Base-by-base conservation (phyloP, 1,140 invertebrate genomes). In the Tribolium madens region DNA sequence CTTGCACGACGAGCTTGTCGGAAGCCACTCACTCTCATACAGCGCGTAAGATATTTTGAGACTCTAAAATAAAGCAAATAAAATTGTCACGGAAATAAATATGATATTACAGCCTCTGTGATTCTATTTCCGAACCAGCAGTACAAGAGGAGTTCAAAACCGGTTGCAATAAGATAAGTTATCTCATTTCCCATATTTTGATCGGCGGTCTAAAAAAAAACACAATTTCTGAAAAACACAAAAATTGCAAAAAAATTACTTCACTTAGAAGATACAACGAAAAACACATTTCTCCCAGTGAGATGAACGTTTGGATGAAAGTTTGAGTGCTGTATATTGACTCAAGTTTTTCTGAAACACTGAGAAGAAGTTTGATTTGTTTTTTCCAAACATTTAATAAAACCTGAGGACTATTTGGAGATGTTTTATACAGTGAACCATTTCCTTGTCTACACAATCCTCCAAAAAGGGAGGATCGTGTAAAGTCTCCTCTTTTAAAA, bases 121-220 rank as follows among this genome's bases (percentile, higher is more conserved):
- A 84, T 79, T 73, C 81, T 75, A 71, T 84, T 83, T 60, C 83
- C 83, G 68, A 81, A 84, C 78, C 78, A 84, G 26, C 80, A 84
- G 36, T 83, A 82, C 17, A 84, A 10, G 0, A 76, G 76, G 17
- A 84, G 78, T 76, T 84, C 80, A 36, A 77, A 72, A 15, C 79
- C 73, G 17, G 82, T 79, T 1, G 83, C 81, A 0, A 77, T 48
- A 15, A 80, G 68, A 52, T 80, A 80, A 14, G 76, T 71, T 21
- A 79, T 60, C 17, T 79, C 78, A 12, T 57, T 46, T 3, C 78
- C 75, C 21, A 73, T 74, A 46, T 71, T 74, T 70, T 48, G 46
- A 57, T 77, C 78, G 6, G 73, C 73, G 1, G 52, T 64, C 78
- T 79, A 73, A 33, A n/a, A n/a, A n/a, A n/a, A 81, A 80, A 52